phyloP scores from a whole-genome alignment of 2,888 invertebrate species.

The Smittia aterrima region DNA sequence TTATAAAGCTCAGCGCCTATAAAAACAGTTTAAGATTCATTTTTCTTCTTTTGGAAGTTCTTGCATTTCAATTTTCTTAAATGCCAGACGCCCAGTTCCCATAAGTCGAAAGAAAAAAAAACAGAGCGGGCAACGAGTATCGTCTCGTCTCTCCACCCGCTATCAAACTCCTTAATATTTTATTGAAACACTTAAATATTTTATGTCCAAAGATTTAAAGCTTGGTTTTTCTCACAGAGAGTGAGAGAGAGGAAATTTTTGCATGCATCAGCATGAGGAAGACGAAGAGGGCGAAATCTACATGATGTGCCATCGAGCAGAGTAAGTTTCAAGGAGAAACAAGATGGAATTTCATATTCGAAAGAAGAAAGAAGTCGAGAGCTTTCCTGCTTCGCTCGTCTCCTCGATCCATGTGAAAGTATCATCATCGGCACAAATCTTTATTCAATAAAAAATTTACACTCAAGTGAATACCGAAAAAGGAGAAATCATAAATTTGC shows the following conservation, averaged over 20 bases:
- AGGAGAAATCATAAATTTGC: constrained; percentile 2
- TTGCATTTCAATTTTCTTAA: constrained; percentile 40
- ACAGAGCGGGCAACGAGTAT: constrained; percentile 2
- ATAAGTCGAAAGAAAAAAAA: not conserved
- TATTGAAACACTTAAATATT: constrained; percentile 39
- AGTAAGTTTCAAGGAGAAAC: not conserved
- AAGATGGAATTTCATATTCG: constrained; percentile 28
- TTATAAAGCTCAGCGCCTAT: constrained; percentile 27
- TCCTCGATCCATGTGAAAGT: not conserved
- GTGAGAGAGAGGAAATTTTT: not conserved
- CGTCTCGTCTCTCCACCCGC: not conserved
- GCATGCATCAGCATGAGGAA: constrained; percentile 11
- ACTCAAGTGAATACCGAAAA: constrained; percentile 19
- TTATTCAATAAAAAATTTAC: constrained; percentile 38
- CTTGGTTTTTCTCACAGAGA: not conserved
- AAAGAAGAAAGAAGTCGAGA: not conserved
- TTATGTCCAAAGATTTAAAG: constrained; percentile 37
- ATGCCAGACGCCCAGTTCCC: constrained; percentile 19
- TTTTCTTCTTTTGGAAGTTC: not conserved
- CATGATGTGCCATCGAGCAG: not conserved
- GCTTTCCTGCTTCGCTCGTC: not conserved
- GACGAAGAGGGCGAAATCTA: not conserved
- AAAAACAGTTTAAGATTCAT: constrained; percentile 26
- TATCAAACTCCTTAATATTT: constrained; percentile 28
- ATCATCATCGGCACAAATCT: constrained; percentile 36